phyloP scores from a whole-genome alignment of 1,140 invertebrate species.

The Cardiocondyla obscurior region DNA sequence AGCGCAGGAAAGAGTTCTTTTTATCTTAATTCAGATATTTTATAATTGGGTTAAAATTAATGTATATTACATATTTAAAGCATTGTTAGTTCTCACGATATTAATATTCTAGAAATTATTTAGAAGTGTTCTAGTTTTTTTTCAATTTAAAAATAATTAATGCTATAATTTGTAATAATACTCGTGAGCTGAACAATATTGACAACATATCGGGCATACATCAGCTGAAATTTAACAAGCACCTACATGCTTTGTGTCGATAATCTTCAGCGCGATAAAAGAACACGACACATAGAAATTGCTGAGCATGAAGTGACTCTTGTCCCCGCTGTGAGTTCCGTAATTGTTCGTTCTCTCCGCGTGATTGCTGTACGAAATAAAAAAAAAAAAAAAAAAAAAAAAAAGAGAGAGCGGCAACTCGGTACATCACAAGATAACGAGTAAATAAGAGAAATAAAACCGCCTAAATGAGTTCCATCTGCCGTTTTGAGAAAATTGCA shows the following conservation, averaged over 20 bases:
- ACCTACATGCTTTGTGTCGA: slow-evolving; percentile 9
- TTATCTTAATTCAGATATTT: neutral
- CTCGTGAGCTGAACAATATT: slow-evolving; percentile 17
- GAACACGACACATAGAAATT: slow-evolving; percentile 34
- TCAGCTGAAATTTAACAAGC: slow-evolving; percentile 50
- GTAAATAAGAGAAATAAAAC: slow-evolving; percentile 32
- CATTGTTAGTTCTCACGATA: no score
- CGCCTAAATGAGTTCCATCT: neutral
- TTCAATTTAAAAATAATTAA: neutral
- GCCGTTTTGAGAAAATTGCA: neutral
- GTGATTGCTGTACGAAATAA: slow-evolving; percentile 43
- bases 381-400: slow-evolving; percentile 29
- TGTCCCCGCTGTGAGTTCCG: slow-evolving; percentile 19
- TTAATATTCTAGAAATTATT: no score
- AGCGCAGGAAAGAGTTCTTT: neutral
- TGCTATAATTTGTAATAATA: neutral
- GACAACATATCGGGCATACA: slow-evolving; percentile 9
- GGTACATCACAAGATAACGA: slow-evolving; percentile 35
- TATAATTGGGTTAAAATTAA: no score
- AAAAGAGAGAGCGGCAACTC: slow-evolving; percentile 13
- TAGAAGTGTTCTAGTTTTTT: neutral
- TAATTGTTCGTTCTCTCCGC: slow-evolving; percentile 47
- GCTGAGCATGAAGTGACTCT: slow-evolving; percentile 38
- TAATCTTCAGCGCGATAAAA: slow-evolving; percentile 36
- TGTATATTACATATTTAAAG: no score